Evolutionary conservation across 1,140 invertebrate genomes (phyloP).

Genomic region (Palaemon carinicauda): DNA sequence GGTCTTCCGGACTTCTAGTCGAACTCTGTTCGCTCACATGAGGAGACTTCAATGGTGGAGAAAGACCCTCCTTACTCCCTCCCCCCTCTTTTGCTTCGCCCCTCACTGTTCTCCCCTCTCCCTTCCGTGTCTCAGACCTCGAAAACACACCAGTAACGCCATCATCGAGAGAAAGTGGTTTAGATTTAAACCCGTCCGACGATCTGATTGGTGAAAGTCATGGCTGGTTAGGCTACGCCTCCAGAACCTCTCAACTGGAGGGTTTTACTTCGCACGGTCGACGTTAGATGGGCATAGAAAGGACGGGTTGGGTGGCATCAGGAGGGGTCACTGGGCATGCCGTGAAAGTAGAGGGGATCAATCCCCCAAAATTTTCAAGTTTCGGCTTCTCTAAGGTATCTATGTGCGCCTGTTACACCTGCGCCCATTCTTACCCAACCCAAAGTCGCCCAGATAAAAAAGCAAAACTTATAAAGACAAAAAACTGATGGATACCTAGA

Average conservation of each 20-base stretch:
- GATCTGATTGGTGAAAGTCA: slow-evolving; percentile 45
- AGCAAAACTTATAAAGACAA: background rate
- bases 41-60: background rate
- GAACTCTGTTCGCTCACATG: background rate
- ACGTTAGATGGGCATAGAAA: background rate
- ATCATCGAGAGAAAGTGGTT: slow-evolving; percentile 33
- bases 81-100: background rate
- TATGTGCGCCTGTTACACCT: background rate
- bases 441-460: too few species aligned
- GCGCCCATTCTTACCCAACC: background rate
- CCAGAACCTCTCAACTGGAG: background rate
- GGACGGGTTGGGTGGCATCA: too few species aligned
- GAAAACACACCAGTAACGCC: slow-evolving; percentile 26
- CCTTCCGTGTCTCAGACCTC: background rate
- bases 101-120: background rate
- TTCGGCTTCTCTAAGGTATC: background rate
- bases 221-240: background rate
- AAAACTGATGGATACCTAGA: background rate
- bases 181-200: slow-evolving; percentile 36
- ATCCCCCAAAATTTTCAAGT: background rate
- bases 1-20: slow-evolving; percentile 22
- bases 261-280: background rate
- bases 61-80: background rate
- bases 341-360: background rate
- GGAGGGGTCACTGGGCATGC: background rate